Evolutionary conservation across 2,113 vertebrate species (phyloP).

Genomic region (Myxocyprinus asiaticus): DNA sequence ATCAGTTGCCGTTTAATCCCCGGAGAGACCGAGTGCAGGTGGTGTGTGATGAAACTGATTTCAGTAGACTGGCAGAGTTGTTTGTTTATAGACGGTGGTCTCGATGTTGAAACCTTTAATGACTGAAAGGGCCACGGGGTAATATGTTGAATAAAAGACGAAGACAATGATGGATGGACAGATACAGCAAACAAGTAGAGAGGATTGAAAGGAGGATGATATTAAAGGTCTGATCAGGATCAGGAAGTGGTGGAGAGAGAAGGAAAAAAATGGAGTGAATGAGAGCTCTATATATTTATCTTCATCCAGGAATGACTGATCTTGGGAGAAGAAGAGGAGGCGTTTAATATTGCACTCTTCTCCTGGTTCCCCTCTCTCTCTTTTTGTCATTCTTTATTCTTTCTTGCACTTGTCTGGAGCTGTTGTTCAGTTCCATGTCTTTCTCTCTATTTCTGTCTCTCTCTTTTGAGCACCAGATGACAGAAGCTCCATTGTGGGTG

Average conservation of each 20-base stretch:
- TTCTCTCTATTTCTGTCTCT: no score
- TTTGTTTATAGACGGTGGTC: constrained; percentile 30
- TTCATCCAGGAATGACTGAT: no score
- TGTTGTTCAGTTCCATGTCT: no score
- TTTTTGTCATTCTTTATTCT: no score
- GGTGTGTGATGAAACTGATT: constrained; percentile 52
- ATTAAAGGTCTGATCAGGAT: no score
- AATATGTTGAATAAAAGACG: neutral
- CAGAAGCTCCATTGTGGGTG: neutral
- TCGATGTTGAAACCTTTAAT: constrained; percentile 29
- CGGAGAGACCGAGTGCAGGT: constrained; percentile 53
- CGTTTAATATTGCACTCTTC: no score
- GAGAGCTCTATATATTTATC: no score
- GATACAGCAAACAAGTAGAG: neutral
- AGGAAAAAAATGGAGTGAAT: no score
- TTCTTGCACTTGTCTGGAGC: no score
- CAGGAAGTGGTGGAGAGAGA: no score
- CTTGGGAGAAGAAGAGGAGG: no score
- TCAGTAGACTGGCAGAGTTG: constrained; percentile 43
- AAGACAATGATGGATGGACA: constrained; percentile 1
- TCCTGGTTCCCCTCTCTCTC: no score
- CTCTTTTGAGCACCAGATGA: neutral
- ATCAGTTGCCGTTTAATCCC: constrained; percentile 25
- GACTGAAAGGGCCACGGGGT: neutral
- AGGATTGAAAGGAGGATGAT: neutral